A percentile compares a stretch with the other conserved stretches of the same genome.
phyloP scores from a whole-genome alignment of 2,888 invertebrate genomes.

The Diarsia mendica region DNA sequence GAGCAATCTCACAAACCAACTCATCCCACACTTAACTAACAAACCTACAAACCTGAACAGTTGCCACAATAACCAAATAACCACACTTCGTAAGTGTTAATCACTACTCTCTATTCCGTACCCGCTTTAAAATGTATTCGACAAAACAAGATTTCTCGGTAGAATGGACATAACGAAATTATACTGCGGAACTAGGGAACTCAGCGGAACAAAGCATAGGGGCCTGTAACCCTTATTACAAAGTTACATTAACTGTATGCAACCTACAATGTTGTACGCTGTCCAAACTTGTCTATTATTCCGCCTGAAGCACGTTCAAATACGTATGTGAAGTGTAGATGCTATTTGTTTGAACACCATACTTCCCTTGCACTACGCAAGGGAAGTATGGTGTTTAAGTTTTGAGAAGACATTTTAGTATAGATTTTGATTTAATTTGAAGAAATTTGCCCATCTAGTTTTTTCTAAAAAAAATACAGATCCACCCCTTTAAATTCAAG shows the following conservation, averaged over 20 bases:
- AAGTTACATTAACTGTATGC: constrained; percentile 84
- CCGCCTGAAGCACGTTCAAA: constrained; percentile 71
- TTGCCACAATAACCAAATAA: constrained; percentile 48
- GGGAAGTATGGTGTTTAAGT: not conserved
- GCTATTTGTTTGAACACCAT: constrained; percentile 30
- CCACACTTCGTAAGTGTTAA: constrained; percentile 60
- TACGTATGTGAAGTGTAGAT: constrained; percentile 17
- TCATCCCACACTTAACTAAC: constrained; percentile 30
- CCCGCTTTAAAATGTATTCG: constrained; percentile 72
- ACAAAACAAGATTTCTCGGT: constrained; percentile 78
- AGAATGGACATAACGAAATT: constrained; percentile 84
- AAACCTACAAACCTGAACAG: constrained; percentile 28
- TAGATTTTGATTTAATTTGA: not conserved
- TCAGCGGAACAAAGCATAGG: constrained; percentile 70
- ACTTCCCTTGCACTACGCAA: not conserved
- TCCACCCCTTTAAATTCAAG: not conserved
- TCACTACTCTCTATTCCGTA: constrained; percentile 62
- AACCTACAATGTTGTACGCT: constrained; percentile 70
- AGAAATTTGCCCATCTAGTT: not conserved
- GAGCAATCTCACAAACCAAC: constrained; percentile 28
- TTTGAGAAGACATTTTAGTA: not conserved
- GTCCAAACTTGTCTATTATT: constrained; percentile 81
- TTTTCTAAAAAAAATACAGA: not conserved
- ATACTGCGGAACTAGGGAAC: constrained; percentile 74
- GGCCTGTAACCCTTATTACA: constrained; percentile 82